phyloP scores from a whole-genome alignment of 1,140 invertebrate species.

The Philotrypesis tridentata region DNA sequence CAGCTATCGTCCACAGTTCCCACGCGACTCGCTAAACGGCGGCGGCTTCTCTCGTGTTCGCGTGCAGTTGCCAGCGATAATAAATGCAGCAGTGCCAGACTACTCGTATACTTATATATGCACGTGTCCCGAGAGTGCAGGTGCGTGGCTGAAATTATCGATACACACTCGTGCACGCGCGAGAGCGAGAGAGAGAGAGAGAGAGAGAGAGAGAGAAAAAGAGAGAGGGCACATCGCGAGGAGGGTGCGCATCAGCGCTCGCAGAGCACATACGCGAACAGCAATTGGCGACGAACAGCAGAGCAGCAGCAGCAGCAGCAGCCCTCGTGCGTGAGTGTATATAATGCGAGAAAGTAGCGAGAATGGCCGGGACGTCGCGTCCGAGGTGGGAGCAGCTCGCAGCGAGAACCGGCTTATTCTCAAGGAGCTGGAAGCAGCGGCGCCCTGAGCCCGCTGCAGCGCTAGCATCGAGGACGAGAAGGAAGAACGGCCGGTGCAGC shows the following conservation, averaged over 20 bases:
- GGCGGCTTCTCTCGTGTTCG: conserved; percentile 28
- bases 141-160: neutral
- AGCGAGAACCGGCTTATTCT: neutral
- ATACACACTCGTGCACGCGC: neutral
- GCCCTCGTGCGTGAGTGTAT: conserved; percentile 5
- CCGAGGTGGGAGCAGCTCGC: neutral
- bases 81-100: neutral
- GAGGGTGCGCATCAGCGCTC: no score
- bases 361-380: neutral
- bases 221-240: no score
- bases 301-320: neutral
- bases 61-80: neutral
- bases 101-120: neutral
- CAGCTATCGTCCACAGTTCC: neutral
- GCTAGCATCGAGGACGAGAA: neutral
- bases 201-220: neutral
- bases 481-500: neutral
- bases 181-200: neutral
- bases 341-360: neutral
- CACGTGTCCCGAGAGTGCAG: neutral
- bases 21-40: conserved; percentile 35
- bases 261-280: neutral
- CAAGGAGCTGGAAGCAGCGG: neutral
- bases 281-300: neutral
- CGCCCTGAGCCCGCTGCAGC: neutral